Evolutionary conservation across 2,113 vertebrate genomes (phyloP), one percentile per base, ranked within the genome.

Genomic region (Gallinago jamesoni): DNA sequence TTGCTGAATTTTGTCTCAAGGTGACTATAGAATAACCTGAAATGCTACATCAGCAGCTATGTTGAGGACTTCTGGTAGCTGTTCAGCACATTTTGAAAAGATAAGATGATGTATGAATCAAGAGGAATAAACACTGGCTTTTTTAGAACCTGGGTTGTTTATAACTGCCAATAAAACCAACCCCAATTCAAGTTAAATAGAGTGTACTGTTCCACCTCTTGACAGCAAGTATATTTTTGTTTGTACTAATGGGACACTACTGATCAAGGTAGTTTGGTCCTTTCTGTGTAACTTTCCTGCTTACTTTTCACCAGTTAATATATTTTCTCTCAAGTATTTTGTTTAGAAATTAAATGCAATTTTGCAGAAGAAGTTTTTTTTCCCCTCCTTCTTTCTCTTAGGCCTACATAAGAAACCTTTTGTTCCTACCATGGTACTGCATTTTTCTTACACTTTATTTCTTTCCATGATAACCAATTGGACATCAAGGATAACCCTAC

Each of bases 61-160:
- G 45, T 3, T 94, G 43, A 39, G 24, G 59, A 50, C 28, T 68
- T 82, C 47, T 82, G 74, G 33, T 12, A n/a, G 35, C 19, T 85
- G 57, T 9, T 68, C 9, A 53, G 6, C 35, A 60, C 25, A 60
- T 86, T 72, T 79, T 85, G 39, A 64, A 76, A 96, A 45, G 57
- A 43, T 41, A 63, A 52, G 45, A 64, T 31, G 8, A 76, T 52
- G 39, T 60, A 23, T 85, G 75, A 93, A 96, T 67, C 28, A 55
- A 82, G 22, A 72, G 25, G 25, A 82, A 67, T 67, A 5, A 50
- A 47, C 25, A 59, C 0, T 2, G 0, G 0, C 6, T 9, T n/a
- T 74, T 93, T 84, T 52, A 33, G 39, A 83, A 35, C 0, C 9
- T 12, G 6, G 5, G 12, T n/a, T 79, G 47, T 64, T 92, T 43